Evolutionary conservation across 1,140 invertebrate species (phyloP), one percentile per base, ranked within the genome.

Genomic region (Aethina tumida): DNA sequence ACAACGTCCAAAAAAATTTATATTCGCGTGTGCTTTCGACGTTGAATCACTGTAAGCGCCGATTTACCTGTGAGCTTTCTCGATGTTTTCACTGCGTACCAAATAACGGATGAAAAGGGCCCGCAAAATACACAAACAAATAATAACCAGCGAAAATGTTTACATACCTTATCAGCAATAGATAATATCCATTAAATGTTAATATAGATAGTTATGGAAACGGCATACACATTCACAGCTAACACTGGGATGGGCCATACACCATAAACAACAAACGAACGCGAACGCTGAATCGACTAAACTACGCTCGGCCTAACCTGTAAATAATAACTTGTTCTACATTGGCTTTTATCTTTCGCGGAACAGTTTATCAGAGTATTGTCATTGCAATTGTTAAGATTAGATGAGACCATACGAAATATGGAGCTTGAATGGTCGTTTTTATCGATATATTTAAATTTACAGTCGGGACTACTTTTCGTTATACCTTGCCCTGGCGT

Each of bases 201-300:
- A 31, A 42, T 35, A 36, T 38, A 47, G 39, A 45, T 47, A 39
- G 44, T 51, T 52, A 51, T 51, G 47, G 52, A 47, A 49, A 53
- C 52, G 56, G 56, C 56, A 56, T 45, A 58, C 56, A 58, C 53
- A 58, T 58, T 50, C 57, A 57, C 57, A 56, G 52, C 56, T 49
- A 53, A 56, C n/a, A n/a, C 56, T 58, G 56, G 56, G 56, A 58
- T 56, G 56, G 56, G 56, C 56, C 56, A 56, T 45, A 39, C 45
- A 55, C 56, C 51, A 53, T 55, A 55, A 55, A 58, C 55, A 54
- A 55, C 42, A 49, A 42, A 47, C 44, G 44, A 41, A 32, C 39
- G 39, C 29, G 21, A 27, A 17, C 36, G 24, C 27, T 35, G 40
- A 45, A 45, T 34, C 43, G 38, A 36, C 27, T 34, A 39, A 44